These are phyloP conservation scores for Adelphocoris suturalis DNA, from an alignment of 2,888 invertebrate species.

Conservation along the genomic window DNA sequence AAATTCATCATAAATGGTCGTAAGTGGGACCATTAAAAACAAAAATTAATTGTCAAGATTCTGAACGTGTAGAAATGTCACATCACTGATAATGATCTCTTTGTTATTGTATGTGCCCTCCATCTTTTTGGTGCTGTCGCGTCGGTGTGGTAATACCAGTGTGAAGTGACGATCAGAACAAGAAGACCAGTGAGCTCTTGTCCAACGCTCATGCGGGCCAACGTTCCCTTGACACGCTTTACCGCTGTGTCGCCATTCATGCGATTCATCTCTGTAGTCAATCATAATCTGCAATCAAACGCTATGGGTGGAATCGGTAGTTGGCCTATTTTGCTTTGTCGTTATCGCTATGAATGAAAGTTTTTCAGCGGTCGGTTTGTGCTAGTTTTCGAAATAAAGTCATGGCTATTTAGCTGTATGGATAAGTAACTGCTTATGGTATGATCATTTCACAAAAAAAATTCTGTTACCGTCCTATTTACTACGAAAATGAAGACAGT, in stretches of 20 bases:
- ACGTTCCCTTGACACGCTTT: constrained; percentile 11
- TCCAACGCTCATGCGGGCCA: background rate
- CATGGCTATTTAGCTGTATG: too few species aligned
- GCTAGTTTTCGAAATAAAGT: too few species aligned
- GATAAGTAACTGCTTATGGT: too few species aligned
- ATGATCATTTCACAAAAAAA: too few species aligned
- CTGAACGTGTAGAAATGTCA: too few species aligned
- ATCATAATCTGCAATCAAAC: constrained; percentile 16
- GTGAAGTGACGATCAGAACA: background rate
- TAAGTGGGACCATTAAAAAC: too few species aligned
- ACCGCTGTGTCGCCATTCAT: constrained; percentile 8
- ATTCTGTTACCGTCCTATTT: too few species aligned
- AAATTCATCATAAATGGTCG: too few species aligned
- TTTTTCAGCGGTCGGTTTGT: too few species aligned
- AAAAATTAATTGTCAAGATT: too few species aligned
- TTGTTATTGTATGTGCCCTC: background rate
- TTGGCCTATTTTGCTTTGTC: background rate
- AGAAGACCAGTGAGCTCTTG: constrained; percentile 3
- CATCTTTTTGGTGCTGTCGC: background rate
- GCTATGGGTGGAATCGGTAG: background rate
- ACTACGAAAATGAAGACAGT: too few species aligned
- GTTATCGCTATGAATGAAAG: background rate
- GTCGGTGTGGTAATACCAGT: background rate
- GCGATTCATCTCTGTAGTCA: constrained; percentile 25
- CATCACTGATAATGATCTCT: too few species aligned